A percentile compares a stretch with the other conserved stretches of the same genome.
phyloP scores from a whole-genome alignment of 2,888 invertebrate genomes.

The Eremobia ochroleuca region DNA sequence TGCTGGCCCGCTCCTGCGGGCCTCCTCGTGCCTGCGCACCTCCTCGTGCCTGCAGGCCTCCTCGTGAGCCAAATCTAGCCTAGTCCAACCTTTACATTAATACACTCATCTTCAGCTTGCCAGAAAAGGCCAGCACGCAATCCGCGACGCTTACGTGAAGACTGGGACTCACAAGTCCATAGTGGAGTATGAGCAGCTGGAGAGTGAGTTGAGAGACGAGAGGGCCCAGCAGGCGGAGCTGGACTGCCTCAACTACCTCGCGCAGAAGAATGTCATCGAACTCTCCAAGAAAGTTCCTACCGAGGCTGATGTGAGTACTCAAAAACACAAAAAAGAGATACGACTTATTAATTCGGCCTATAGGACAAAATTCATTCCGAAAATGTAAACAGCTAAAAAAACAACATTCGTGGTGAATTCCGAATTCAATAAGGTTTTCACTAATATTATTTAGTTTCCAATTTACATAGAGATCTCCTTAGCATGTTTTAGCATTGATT shows the following conservation, averaged over 20 bases:
- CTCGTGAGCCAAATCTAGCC: too few species aligned
- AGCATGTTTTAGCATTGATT: background rate
- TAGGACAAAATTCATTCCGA: too few species aligned
- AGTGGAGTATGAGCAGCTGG: slow-evolving; percentile 89
- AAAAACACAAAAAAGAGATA: background rate
- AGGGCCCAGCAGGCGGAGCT: slow-evolving; percentile 89
- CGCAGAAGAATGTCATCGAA: slow-evolving; percentile 84
- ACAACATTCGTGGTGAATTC: background rate
- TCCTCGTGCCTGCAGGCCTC: too few species aligned
- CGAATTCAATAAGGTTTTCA: slow-evolving; percentile 5
- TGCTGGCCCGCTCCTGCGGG: too few species aligned
- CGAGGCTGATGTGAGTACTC: slow-evolving; percentile 83
- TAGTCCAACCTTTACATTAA: background rate
- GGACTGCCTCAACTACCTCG: slow-evolving; percentile 88
- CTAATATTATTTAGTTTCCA: slow-evolving; percentile 1
- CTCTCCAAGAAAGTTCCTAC: slow-evolving; percentile 84
- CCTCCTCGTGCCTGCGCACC: too few species aligned
- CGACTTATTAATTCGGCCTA: too few species aligned
- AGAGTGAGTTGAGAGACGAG: slow-evolving; percentile 88
- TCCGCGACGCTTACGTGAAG: slow-evolving; percentile 87
- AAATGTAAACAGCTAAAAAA: too few species aligned
- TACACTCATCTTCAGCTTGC: slow-evolving; percentile 74
- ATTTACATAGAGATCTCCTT: background rate
- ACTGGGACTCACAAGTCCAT: slow-evolving; percentile 88
- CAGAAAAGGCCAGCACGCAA: slow-evolving; percentile 86